Evolutionary conservation across 2,113 vertebrate genomes (phyloP), one percentile per base, ranked within the genome.

Genomic region (Paratilapia polleni): DNA sequence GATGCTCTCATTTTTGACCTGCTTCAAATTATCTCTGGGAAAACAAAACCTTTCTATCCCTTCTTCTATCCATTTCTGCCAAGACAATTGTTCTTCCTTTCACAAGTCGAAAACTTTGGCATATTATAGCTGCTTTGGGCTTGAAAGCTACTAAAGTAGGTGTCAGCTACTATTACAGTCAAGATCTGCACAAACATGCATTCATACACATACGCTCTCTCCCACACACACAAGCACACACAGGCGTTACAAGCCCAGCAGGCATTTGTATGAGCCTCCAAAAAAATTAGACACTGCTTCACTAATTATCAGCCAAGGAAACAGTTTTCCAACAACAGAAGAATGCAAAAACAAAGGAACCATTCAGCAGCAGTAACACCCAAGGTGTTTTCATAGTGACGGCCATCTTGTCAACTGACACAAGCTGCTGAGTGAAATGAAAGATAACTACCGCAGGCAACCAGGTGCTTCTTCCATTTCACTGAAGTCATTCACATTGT

Each of bases 291-390:
- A 88, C 81, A 70, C 84, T 85, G 80, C 89, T 91, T 91, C 75
- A 88, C 89, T 92, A 96, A 96, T 95, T 95, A 95, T 91, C 89
- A 94, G 82, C 86, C 84, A 85, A 89, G 89, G 90, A 95, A 94
- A 94, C 86, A 93, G 86, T 87, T 91, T 93, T 92, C 91, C 88
- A 89, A 94, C 90, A 94, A 93, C 86, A 90, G 81, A 92, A 88
- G 87, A 94, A 95, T 88, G 90, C 84, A 91, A 93, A 95, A 94
- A 96, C 94, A 96, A 96, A 95, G 87, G 82, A 85, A 78, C 77
- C 88, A 92, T 95, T 96, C 93, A 95, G 87, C 75, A 82, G 89
- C 80, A 54, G 64, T 78, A 91, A 91, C 90, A 92, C 88, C 90
- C 81, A 82, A 89, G 89, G 90, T 94, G 92, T 94, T 95, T 95